Conservation (phyloP, 1,140 invertebrate species). For the Psilanteris sp. region DNA sequence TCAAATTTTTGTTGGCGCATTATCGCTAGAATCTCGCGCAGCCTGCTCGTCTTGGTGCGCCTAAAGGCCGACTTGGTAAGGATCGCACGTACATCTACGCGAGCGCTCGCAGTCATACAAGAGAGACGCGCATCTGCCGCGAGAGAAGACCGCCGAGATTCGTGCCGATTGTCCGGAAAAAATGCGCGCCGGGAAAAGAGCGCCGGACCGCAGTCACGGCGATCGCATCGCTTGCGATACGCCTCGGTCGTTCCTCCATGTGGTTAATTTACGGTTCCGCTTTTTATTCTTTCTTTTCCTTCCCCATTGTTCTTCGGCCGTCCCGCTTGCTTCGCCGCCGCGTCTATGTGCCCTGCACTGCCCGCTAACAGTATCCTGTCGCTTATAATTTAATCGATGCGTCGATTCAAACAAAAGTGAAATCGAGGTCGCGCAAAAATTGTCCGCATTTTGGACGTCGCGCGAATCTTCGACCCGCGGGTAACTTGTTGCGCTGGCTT, state of each 20-base stretch:
- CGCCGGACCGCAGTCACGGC: constrained; percentile 45
- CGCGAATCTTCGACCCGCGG: too few species aligned
- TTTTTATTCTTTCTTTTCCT: constrained; percentile 49
- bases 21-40: constrained; percentile 55
- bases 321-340: constrained; percentile 6
- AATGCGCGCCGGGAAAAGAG: constrained; percentile 61
- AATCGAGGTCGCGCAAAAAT: constrained; percentile 21
- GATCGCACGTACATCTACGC: constrained; percentile 63
- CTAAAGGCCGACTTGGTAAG: constrained; percentile 56
- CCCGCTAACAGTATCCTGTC: constrained; percentile 28
- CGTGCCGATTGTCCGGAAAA: constrained; percentile 65
- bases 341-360: constrained; percentile 19
- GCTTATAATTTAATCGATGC: constrained; percentile 7
- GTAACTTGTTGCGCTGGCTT: too few species aligned
- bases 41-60: constrained; percentile 24
- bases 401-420: constrained; percentile 43
- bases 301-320: constrained; percentile 42
- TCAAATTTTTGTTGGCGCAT: constrained; percentile 40
- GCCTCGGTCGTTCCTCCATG: constrained; percentile 56
- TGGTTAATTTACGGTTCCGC: constrained; percentile 59
- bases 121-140: constrained; percentile 46
- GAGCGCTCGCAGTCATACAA: constrained; percentile 55
- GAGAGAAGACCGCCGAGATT: constrained; percentile 59
- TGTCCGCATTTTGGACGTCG: too few species aligned
- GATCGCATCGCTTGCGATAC: constrained; percentile 59